Evolutionary conservation across 2,113 vertebrate species (phyloP).

Genomic region (Rousettus leschenaultii): DNA sequence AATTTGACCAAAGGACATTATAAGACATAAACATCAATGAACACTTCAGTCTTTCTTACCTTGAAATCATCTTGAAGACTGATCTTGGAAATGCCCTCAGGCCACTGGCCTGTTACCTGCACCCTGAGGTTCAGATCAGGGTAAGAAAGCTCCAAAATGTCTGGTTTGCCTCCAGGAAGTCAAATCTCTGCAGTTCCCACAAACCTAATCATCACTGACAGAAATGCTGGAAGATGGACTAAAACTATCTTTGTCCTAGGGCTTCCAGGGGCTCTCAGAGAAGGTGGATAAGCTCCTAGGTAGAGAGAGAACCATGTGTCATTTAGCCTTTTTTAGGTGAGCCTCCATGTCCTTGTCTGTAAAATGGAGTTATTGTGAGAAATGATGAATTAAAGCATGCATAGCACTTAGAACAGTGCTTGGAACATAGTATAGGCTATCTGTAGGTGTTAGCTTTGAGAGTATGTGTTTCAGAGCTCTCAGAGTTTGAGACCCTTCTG

Average conservation of each 20-base stretch:
- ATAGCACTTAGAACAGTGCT: background rate
- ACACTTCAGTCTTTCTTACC: background rate
- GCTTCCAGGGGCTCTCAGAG: background rate
- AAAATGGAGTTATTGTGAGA: background rate
- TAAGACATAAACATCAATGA: background rate
- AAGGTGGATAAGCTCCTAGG: background rate
- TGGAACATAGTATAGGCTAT: background rate
- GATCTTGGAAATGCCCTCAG: background rate
- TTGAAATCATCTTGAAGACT: slow-evolving; percentile 5
- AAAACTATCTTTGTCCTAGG: background rate
- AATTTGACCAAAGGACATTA: slow-evolving; percentile 8
- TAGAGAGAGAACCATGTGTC: background rate
- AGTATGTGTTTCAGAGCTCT: background rate
- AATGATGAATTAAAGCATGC: background rate
- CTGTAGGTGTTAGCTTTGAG: background rate
- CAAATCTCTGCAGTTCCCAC: background rate
- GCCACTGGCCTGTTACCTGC: background rate
- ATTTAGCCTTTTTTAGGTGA: background rate
- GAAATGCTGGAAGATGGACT: background rate
- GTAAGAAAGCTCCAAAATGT: background rate
- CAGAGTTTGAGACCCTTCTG: background rate
- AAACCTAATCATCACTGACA: background rate
- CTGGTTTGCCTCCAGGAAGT: background rate
- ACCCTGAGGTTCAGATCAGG: background rate
- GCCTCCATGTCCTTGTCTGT: background rate